Evolutionary conservation across 2,797 vertebrate species (phyloP).

Genomic region (Semotilus atromaculatus): DNA sequence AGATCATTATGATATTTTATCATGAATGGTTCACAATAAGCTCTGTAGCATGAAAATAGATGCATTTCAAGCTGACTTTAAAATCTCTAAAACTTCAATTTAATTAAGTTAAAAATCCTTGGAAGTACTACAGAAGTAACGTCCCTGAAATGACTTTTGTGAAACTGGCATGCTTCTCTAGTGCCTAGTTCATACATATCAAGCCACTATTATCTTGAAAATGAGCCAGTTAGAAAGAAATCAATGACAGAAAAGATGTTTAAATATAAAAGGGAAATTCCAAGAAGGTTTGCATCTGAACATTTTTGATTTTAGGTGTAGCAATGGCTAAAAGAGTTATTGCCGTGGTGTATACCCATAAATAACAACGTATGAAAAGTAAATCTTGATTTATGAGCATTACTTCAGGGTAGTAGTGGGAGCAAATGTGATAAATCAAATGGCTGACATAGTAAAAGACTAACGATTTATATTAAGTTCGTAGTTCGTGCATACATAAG

Average conservation of each 20-base stretch:
- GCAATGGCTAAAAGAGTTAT: not conserved
- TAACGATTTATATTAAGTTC: not conserved
- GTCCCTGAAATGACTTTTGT: not conserved
- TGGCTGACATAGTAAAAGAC: conserved; percentile 2
- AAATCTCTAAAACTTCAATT: not conserved
- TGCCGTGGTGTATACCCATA: not conserved
- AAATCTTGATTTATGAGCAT: not conserved
- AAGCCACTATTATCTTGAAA: not conserved
- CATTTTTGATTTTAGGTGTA: not conserved
- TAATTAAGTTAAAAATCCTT: not conserved
- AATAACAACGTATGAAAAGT: not conserved
- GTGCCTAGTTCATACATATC: not conserved
- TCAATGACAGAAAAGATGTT: not conserved
- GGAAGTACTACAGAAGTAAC: not conserved
- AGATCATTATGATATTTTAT: not conserved
- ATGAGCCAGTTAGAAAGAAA: not conserved
- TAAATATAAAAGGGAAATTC: not conserved
- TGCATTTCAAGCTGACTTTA: not conserved
- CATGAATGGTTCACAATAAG: too few species aligned
- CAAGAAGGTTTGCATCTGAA: not conserved
- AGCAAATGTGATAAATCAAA: conserved; percentile 17
- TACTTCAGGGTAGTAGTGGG: not conserved
- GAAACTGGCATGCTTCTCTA: not conserved
- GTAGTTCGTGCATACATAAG: conserved; percentile 7
- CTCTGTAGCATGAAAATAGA: not conserved